Base-by-base conservation (phyloP, 2,113 vertebrate genomes). In the Cavia porcellus region DNA sequence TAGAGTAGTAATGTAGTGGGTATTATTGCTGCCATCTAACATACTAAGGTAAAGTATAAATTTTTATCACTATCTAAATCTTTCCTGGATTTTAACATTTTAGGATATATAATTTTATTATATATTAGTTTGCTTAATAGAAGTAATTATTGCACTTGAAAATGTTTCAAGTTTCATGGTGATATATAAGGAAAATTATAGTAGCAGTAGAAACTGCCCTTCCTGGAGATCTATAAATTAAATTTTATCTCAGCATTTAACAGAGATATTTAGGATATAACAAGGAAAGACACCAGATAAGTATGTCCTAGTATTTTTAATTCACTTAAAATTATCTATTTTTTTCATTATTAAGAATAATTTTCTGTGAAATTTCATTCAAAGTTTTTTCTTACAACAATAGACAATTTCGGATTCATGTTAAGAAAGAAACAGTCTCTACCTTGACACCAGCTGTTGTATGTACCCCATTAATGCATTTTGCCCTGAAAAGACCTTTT, bases 331-430 rank as follows among this genome's bases (percentile, higher is more conserved):
- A 82, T 66, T 45, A 87, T 10, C 25, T 86, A 64, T 82, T 93
- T 86, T 92, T 82, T 75, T 61, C 38, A 88, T 79, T 62, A 92
- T 88, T 96, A 45, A 92, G 52, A 32, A 57, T 96, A 52, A 87
- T 97, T 92, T 81, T 75, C 50, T 87, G 32, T 47, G 38, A 98
- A 97, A 59, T 94, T 93, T 82, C 85, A 80, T 92, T 96, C 64
- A 94, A 22, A 66, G 52, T 86, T 68, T 57, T 38, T 89, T 86
- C 94, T 32, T 32, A 17, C 20, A 82, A 0, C 5, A 97, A 45
- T 94, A 14, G 79, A 96, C 97, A 97, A 89, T 1, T 2, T 32
- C 59, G 93, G 47, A 50, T 52, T 77, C n/a, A 93, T 93, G 86
- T 94, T 90, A 90, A 70, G 13, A 59, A 96, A 96, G 30, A 92